Evolutionary conservation across 2,797 vertebrate genomes (phyloP).

Genomic region (Semotilus atromaculatus): DNA sequence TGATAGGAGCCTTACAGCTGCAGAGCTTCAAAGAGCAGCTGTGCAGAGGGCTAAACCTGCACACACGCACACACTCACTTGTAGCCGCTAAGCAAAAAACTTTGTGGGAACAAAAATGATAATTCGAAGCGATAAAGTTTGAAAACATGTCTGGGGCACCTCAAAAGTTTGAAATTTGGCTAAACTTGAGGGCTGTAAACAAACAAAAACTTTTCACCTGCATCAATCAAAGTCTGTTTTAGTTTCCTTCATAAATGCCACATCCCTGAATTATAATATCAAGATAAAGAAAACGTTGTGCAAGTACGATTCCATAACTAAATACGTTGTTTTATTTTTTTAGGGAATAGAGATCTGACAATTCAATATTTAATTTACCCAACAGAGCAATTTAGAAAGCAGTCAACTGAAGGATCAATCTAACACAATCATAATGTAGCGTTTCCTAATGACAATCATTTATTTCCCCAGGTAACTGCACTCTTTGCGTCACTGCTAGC

Average conservation of each 20-base stretch:
- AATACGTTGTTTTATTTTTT: no score
- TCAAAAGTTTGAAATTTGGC: not conserved
- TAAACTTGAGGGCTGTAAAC: not conserved
- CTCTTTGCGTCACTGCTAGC: conserved; percentile 25
- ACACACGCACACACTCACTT: not conserved
- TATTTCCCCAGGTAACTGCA: conserved; percentile 44
- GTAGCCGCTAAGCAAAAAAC: not conserved
- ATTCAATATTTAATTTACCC: conserved; percentile 5
- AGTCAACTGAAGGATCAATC: conserved; percentile 35
- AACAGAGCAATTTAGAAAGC: not conserved
- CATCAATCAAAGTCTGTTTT: not conserved
- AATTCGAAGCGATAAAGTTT: not conserved
- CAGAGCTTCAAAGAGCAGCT: conserved; percentile 30
- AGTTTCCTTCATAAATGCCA: conserved; percentile 27
- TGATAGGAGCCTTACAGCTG: not conserved
- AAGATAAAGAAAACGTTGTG: not conserved
- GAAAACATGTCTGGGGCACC: not conserved
- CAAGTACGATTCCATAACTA: not conserved
- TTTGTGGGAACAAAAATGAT: not conserved
- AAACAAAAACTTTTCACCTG: conserved; percentile 11
- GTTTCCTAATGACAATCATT: conserved; percentile 43
- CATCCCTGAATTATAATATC: conserved; percentile 7
- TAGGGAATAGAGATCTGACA: conserved; percentile 5
- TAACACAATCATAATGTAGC: conserved; percentile 21
- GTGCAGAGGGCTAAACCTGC: conserved; percentile 1